Evolutionary conservation across 2,113 vertebrate genomes (phyloP).

Genomic region (Solea solea): DNA sequence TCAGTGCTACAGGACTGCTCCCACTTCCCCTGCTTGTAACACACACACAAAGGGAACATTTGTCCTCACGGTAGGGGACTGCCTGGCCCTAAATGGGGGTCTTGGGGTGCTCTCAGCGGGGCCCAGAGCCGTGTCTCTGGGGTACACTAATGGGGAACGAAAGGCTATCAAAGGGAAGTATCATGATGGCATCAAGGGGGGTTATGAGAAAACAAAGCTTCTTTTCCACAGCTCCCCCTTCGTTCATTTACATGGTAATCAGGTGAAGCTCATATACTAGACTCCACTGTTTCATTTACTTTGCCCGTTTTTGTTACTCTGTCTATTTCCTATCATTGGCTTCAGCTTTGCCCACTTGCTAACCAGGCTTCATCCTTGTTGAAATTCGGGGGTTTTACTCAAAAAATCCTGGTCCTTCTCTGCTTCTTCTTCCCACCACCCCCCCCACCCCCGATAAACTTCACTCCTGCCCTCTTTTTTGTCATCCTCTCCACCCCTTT

Average conservation of each 20-base stretch:
- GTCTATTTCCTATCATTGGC: constrained; percentile 44
- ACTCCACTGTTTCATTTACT: constrained; percentile 75
- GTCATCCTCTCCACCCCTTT: constrained; percentile 59
- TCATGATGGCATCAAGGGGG: constrained; percentile 79
- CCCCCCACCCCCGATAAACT: constrained; percentile 40
- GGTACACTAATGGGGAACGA: constrained; percentile 81
- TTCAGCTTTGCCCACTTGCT: constrained; percentile 28
- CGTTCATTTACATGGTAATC: constrained; percentile 83
- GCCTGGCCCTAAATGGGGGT: constrained; percentile 71
- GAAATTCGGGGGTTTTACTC: constrained; percentile 37
- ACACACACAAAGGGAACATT: constrained; percentile 77
- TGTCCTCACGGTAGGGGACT: constrained; percentile 79
- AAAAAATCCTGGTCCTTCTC: constrained; percentile 20
- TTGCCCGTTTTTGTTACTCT: constrained; percentile 57
- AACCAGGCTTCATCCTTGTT: background rate
- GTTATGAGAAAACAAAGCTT: constrained; percentile 80
- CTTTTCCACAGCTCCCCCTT: constrained; percentile 58
- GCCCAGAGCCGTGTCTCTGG: constrained; percentile 66
- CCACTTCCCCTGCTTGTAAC: constrained; percentile 75
- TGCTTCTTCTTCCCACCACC: constrained; percentile 3
- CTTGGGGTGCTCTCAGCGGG: constrained; percentile 75
- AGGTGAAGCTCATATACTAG: constrained; percentile 67
- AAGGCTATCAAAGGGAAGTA: constrained; percentile 82
- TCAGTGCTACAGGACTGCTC: constrained; percentile 66
- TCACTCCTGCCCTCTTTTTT: constrained; percentile 47